Base-by-base conservation (phyloP, 2,888 invertebrate species). In the Azorinus chamasolen region DNA sequence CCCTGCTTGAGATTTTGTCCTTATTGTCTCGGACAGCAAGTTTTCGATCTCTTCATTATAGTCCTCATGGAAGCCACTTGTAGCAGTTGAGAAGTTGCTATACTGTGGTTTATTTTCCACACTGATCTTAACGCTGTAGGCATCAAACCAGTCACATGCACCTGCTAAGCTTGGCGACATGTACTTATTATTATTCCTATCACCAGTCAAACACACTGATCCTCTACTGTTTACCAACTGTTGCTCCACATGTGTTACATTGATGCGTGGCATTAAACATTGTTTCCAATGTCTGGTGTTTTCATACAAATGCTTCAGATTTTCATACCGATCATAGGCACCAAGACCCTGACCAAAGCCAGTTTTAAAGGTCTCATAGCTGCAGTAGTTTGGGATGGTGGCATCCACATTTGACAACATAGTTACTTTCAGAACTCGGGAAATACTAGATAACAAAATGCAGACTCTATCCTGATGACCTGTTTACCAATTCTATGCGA, bases 71-170 rank as follows among this genome's bases (percentile, higher is more conserved):
- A 32, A 32, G 32, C 32, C 32, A 32, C 32, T 32, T 32, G 32
- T 32, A 10, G 32, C 10, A 6, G 5, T 32, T 4, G 32, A 32
- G 32, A 32, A 4, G n/a, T n/a, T n/a, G 32, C 5, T 32, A 10
- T 32, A 32, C 32, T 32, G 32, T 32, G 32, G 32, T 32, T 32
- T 32, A 10, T 32, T 32, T 32, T 6, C 32, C 32, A 32, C 32
- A 46, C 25, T 27, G 18, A 46, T 20, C 32, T 45, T n/a, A 12
- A 78, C 68, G 64, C 78, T 78, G 37, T 78, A 78, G 6, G 78
- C 78, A 78, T 78, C 78, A 69, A 78, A 72, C 78, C 78, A 78
- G 48, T 51, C 78, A 51, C 76, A 76, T 12, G 22, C 24, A n/a
- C 43, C 66, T 12, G 32, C 32, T 32, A 16, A 1, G 16, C 51